phyloP scores from a whole-genome alignment of 2,888 invertebrate species.

The Leucophora obtusa region DNA sequence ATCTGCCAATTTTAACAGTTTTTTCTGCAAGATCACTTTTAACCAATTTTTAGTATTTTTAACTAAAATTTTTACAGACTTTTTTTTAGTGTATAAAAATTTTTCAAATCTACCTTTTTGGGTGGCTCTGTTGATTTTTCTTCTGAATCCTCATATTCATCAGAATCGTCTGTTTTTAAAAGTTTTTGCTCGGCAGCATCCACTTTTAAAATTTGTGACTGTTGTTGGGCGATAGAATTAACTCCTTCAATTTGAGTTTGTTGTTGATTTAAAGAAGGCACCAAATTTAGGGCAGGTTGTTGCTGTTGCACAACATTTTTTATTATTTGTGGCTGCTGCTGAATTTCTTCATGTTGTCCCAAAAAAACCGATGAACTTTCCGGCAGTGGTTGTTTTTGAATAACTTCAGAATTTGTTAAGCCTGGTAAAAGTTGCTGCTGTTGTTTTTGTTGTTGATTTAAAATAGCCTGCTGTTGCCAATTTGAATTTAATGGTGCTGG shows the following conservation, averaged over 20 bases:
- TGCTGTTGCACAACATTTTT: slow-evolving; percentile 24
- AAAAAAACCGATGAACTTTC: neutral
- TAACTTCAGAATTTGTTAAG: slow-evolving; percentile 9
- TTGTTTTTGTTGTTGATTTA: slow-evolving; percentile 54
- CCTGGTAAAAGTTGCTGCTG: slow-evolving; percentile 9
- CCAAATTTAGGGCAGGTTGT: slow-evolving; percentile 52
- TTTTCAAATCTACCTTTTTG: slow-evolving; percentile 69
- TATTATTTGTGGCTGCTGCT: neutral
- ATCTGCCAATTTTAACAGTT: too few species aligned
- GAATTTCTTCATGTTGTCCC: slow-evolving; percentile 7
- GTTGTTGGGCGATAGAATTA: slow-evolving; percentile 9
- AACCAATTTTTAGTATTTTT: too few species aligned
- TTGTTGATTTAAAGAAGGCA: slow-evolving; percentile 56
- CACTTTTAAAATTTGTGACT: slow-evolving; percentile 44
- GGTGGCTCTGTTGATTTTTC: slow-evolving; percentile 75
- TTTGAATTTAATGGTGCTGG: slow-evolving; percentile 55
- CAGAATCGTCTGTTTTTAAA: slow-evolving; percentile 56
- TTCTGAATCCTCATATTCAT: slow-evolving; percentile 73
- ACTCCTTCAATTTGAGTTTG: slow-evolving; percentile 24
- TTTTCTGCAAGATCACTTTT: too few species aligned
- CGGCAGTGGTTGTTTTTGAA: slow-evolving; percentile 49
- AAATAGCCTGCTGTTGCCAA: slow-evolving; percentile 60
- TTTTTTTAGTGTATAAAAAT: too few species aligned
- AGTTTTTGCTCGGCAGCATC: slow-evolving; percentile 61
- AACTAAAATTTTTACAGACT: too few species aligned